phyloP scores from a whole-genome alignment of 2,113 vertebrate species.

The Anser cygnoides region DNA sequence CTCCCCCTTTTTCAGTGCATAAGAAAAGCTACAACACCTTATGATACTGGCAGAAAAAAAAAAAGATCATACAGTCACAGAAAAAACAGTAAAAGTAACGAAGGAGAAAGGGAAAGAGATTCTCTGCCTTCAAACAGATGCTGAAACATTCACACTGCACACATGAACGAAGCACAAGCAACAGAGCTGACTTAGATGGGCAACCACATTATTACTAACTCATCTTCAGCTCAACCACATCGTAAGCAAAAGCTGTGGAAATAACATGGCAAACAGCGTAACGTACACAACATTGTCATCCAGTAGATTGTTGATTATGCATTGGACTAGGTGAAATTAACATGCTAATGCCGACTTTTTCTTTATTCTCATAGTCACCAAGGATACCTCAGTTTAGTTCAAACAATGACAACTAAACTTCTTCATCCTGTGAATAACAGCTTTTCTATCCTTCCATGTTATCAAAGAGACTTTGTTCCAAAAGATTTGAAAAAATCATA shows the following conservation, averaged over 20 bases:
- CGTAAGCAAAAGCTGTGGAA: neutral
- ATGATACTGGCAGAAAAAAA: neutral
- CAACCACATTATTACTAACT: neutral
- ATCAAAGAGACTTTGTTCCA: neutral
- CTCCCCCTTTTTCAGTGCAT: neutral
- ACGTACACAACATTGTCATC: neutral
- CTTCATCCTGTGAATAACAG: neutral
- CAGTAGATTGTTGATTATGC: neutral
- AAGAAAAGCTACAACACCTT: neutral
- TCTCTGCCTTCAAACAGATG: neutral
- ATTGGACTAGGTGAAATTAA: neutral
- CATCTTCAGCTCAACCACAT: neutral
- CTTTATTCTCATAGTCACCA: neutral
- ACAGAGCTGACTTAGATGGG: neutral
- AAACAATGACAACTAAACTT: neutral
- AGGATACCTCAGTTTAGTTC: neutral
- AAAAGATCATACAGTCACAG: neutral
- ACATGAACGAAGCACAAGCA: rapidly evolving
- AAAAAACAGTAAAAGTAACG: neutral
- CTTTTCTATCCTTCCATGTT: neutral
- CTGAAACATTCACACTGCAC: neutral
- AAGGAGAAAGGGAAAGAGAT: neutral
- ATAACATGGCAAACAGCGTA: neutral
- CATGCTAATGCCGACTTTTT: neutral
- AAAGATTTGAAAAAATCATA: neutral